Conservation (phyloP, 1,140 invertebrate genomes). For the Phortica variegata region DNA sequence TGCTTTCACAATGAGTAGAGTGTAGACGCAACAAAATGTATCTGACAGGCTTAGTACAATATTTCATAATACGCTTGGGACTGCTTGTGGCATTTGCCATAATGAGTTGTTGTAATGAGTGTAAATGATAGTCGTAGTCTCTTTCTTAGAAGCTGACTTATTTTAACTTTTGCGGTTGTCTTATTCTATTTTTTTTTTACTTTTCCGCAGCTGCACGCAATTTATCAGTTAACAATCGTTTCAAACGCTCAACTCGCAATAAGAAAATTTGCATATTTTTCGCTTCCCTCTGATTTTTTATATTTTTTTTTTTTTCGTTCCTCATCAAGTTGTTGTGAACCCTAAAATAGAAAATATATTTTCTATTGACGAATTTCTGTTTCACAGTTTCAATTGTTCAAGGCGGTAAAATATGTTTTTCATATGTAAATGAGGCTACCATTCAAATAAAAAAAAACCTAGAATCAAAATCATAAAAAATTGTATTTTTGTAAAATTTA, state of each 20-base stretch:
- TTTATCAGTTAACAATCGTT: constrained; percentile 6
- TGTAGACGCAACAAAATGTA: constrained; percentile 22
- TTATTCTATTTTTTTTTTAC: no score
- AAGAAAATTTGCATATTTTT: constrained; percentile 7
- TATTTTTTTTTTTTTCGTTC: constrained; percentile 1
- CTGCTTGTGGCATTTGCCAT: constrained; percentile 15
- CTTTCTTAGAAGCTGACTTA: no score
- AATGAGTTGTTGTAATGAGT: neutral
- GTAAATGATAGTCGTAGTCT: no score
- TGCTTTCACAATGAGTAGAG: neutral
- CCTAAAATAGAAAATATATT: neutral
- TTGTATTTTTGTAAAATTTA: neutral
- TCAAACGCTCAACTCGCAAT: neutral
- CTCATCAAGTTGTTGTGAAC: neutral
- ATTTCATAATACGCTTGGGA: neutral
- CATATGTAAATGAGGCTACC: constrained; percentile 9
- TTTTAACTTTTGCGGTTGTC: no score
- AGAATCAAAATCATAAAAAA: neutral
- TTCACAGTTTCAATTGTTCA: neutral
- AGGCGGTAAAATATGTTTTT: constrained; percentile 5
- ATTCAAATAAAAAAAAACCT: neutral
- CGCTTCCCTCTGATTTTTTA: neutral
- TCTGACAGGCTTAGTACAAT: constrained; percentile 11
- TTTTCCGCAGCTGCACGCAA: no score
- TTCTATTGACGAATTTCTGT: neutral